phyloP scores from a whole-genome alignment of 2,888 invertebrate genomes.

The Phania funesta region DNA sequence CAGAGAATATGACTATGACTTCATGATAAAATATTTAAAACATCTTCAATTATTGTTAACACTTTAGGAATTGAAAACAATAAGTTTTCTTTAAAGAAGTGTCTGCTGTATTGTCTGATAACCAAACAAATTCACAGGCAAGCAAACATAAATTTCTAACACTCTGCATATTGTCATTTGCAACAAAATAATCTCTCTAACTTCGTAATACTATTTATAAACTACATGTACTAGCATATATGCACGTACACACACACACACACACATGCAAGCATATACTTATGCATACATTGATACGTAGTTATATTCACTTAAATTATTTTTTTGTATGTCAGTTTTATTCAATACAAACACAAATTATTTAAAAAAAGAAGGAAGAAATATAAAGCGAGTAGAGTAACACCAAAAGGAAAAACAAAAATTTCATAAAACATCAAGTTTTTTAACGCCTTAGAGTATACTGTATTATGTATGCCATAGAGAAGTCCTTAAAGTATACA shows the following conservation, averaged over 20 bases:
- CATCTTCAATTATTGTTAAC: conserved; percentile 49
- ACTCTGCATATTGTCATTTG: conserved; percentile 62
- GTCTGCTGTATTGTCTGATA: conserved; percentile 32
- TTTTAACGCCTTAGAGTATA: conserved; percentile 58
- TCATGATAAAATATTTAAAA: conserved; percentile 29
- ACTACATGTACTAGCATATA: not conserved
- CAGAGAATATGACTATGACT: conserved; percentile 14
- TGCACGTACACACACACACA: not conserved
- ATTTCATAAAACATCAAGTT: conserved; percentile 31
- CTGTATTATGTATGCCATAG: conserved; percentile 31
- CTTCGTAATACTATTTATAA: conserved; percentile 38
- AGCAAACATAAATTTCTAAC: not conserved
- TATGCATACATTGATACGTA: not conserved
- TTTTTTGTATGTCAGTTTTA: conserved; percentile 27
- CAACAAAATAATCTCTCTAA: conserved; percentile 52
- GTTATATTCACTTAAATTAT: conserved; percentile 50
- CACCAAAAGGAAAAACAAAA: not conserved
- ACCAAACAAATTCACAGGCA: not conserved
- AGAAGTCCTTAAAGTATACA: conserved; percentile 17
- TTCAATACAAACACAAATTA: conserved; percentile 37
- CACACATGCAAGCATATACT: not conserved
- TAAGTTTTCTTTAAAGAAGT: conserved; percentile 34
- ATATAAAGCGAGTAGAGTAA: conserved; percentile 2
- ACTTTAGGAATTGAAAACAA: conserved; percentile 37
- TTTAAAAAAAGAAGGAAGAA: conserved; percentile 12